Evolutionary conservation across 2,888 invertebrate species (phyloP).

Genomic region (Ommatoiulus sabulosus): DNA sequence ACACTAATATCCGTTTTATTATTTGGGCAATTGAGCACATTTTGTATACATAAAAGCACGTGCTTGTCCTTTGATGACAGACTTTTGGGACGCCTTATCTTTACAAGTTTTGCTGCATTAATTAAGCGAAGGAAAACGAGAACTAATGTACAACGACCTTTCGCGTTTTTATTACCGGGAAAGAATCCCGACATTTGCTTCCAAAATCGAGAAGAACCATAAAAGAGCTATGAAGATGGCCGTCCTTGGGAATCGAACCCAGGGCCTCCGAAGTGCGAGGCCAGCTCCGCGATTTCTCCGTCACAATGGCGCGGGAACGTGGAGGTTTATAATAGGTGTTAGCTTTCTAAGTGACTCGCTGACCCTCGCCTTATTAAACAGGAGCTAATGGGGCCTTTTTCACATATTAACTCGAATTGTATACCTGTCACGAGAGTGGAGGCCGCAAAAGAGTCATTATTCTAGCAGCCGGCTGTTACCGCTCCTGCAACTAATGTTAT

Average conservation of each 20-base stretch:
- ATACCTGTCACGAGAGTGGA: constrained; percentile 35
- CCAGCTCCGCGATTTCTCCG: neutral
- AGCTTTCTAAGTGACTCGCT: constrained; percentile 28
- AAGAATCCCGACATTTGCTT: neutral
- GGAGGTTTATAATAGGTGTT: constrained; percentile 39
- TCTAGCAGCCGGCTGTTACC: constrained; percentile 30
- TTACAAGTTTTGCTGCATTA: too few relatives aligned
- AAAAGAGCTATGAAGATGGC: neutral
- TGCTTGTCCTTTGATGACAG: too few relatives aligned
- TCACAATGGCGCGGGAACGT: neutral
- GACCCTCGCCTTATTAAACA: constrained; percentile 43
- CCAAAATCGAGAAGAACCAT: neutral
- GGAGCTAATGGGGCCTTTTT: constrained; percentile 43
- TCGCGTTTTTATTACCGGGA: neutral
- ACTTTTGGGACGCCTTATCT: too few relatives aligned
- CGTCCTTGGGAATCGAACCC: constrained; percentile 38
- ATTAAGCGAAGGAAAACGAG: too few relatives aligned
- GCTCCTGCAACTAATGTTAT: constrained; percentile 31
- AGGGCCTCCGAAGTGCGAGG: neutral
- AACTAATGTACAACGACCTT: too few relatives aligned
- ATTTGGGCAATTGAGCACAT: too few relatives aligned
- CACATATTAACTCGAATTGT: constrained; percentile 36
- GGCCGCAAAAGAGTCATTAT: constrained; percentile 35
- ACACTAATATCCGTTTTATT: too few relatives aligned
- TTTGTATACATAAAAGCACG: too few relatives aligned